Conservation (phyloP, 2,888 invertebrate species). For the Rugalucina vietnamica region DNA sequence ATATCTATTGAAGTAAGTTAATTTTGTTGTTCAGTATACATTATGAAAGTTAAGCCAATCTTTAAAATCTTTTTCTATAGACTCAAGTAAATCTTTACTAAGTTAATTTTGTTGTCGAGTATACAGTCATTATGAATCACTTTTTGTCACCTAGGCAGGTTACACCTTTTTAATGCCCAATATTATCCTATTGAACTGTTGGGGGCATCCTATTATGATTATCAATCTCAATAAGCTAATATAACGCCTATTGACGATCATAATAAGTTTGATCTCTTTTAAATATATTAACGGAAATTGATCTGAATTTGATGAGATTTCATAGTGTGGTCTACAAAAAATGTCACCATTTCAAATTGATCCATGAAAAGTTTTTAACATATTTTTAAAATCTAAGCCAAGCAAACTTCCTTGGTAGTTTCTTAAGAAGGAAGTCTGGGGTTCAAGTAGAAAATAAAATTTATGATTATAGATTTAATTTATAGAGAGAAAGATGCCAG, state of each 20-base stretch:
- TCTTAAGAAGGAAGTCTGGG: neutral
- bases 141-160: neutral
- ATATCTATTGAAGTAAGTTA: no score
- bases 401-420: neutral
- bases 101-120: neutral
- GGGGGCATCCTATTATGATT: neutral
- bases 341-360: neutral
- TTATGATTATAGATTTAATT: no score
- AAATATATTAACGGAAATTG: neutral
- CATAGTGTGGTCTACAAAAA: neutral
- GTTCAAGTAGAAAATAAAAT: no score
- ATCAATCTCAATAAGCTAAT: neutral
- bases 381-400: neutral
- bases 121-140: neutral
- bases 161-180: neutral
- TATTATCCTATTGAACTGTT: neutral
- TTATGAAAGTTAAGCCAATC: no score
- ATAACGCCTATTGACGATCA: neutral
- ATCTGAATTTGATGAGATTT: constrained; percentile 6
- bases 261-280: neutral
- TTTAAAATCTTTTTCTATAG: neutral
- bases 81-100: neutral
- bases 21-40: no score
- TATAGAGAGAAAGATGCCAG: no score
- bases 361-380: neutral